Evolutionary conservation across 1,140 invertebrate genomes (phyloP).

Genomic region (Antheraea pernyi): DNA sequence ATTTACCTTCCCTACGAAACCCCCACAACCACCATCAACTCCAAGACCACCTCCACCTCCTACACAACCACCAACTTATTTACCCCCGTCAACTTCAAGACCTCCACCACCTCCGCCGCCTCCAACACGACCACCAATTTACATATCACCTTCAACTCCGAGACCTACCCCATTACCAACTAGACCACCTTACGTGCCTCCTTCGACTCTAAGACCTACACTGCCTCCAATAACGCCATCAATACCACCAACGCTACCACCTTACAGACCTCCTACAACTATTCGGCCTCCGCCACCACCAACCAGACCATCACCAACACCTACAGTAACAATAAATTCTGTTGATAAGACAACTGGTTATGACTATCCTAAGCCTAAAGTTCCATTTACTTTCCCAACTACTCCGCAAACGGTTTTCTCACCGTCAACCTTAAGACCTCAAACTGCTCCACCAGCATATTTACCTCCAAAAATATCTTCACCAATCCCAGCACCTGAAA

Average conservation of each 20-base stretch:
- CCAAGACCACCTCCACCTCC: constrained; percentile 14
- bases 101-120: constrained; percentile 18
- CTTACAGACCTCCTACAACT: constrained; percentile 1
- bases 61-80: constrained; percentile 13
- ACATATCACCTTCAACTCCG: constrained; percentile 17
- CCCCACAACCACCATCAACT: constrained; percentile 21
- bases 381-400: constrained; percentile 48
- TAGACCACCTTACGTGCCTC: constrained; percentile 1
- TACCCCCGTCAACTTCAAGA: constrained; percentile 10
- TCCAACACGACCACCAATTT: constrained; percentile 25
- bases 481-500: neutral
- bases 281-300: constrained; percentile 10
- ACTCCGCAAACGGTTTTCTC: constrained; percentile 1
- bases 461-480: constrained; percentile 3
- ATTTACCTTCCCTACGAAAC: constrained; percentile 23
- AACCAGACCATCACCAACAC: constrained; percentile 16
- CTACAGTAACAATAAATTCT: constrained; percentile 21
- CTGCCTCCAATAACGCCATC: neutral
- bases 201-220: constrained; percentile 1
- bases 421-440: constrained; percentile 11
- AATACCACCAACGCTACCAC: constrained; percentile 34
- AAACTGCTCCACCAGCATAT: neutral
- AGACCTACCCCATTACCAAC: constrained; percentile 15
- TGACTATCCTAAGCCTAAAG: constrained; percentile 69
- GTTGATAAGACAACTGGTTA: constrained; percentile 58